These are phyloP conservation scores for Druon quercuslanigerum DNA, from an alignment of 1,140 invertebrate species.

Conservation along the genomic window DNA sequence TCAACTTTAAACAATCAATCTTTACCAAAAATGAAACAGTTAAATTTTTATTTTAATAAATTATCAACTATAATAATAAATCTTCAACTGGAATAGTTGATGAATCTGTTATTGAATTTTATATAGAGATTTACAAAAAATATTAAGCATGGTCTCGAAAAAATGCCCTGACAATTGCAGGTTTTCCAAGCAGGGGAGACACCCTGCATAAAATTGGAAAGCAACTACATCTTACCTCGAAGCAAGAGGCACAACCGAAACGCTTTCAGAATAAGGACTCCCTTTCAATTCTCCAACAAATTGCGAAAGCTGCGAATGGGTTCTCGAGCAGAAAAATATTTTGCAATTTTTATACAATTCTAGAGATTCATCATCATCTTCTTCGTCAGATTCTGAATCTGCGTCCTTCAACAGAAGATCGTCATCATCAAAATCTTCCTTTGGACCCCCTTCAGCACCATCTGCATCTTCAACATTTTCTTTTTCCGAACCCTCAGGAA, in stretches of 20 bases:
- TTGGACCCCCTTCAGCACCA: constrained; percentile 57
- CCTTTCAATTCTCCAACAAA: constrained; percentile 94
- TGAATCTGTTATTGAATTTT: too few species aligned
- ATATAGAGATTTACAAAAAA: too few species aligned
- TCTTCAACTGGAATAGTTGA: too few species aligned
- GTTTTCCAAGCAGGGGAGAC: too few species aligned
- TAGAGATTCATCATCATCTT: constrained; percentile 67
- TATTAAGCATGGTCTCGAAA: too few species aligned
- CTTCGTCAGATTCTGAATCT: constrained; percentile 72
- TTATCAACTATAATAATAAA: too few species aligned
- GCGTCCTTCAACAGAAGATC: constrained; percentile 71
- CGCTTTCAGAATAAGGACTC: constrained; percentile 84
- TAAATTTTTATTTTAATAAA: too few species aligned
- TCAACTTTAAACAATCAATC: too few species aligned
- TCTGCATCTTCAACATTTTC: constrained; percentile 45
- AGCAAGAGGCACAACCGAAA: constrained; percentile 90
- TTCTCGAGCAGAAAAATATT: constrained; percentile 96
- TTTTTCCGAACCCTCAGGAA: constrained; percentile 55
- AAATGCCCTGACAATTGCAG: too few species aligned
- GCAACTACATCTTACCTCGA: constrained; percentile 76
- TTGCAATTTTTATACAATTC: constrained; percentile 76
- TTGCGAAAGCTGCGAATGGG: constrained; percentile 96
- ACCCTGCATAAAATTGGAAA: too few species aligned
- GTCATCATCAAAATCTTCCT: constrained; percentile 56
- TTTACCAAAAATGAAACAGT: too few species aligned